Evolutionary conservation across 2,888 invertebrate species (phyloP), one percentile per base, ranked within the genome.

Genomic region (Balanococcus diminutus): DNA sequence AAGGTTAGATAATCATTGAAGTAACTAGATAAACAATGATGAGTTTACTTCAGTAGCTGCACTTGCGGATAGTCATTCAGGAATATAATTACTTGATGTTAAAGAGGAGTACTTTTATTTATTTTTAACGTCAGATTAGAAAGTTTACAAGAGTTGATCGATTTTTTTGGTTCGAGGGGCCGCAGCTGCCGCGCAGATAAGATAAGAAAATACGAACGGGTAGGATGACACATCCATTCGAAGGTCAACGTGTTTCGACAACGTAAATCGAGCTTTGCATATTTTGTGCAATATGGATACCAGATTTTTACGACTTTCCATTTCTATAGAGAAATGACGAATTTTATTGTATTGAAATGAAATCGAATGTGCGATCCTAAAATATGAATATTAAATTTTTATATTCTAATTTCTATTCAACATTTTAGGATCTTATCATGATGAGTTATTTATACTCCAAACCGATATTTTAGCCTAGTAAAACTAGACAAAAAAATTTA

Each of bases 1-100:
- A 79, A 79, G 75, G 75, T 79, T 79, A 79, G 36, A 22, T 79
- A 79, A 79, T 79, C 75, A 79, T 79, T 36, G 75, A 36, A 28
- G 75, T 79, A 79, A 31, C 67, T 67, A 67, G 67, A 67, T 67
- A 67, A 67, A 67, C 67, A 67, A 67, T n/a, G 22, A 31, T 28
- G 67, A 67, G 28, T 67, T 67, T 67, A 67, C 67, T 67, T 56
- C 56, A 56, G n/a, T n/a, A n/a, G 56, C 56, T 67, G 67, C 16
- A 67, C 67, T 28, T 19, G 67, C 67, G 67, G 67, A 67, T 67
- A 28, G 28, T 67, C 28, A 67, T 67, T 67, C 28, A 67, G 28
- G 28, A 28, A 28, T 67, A 14, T 28, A 67, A 67, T 67, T 28
- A 67, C 11, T 46, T 46, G n/a, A 16, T 14, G 14, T n/a, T 67